phyloP scores from a whole-genome alignment of 2,888 invertebrate species.

The Heliconius erato region DNA sequence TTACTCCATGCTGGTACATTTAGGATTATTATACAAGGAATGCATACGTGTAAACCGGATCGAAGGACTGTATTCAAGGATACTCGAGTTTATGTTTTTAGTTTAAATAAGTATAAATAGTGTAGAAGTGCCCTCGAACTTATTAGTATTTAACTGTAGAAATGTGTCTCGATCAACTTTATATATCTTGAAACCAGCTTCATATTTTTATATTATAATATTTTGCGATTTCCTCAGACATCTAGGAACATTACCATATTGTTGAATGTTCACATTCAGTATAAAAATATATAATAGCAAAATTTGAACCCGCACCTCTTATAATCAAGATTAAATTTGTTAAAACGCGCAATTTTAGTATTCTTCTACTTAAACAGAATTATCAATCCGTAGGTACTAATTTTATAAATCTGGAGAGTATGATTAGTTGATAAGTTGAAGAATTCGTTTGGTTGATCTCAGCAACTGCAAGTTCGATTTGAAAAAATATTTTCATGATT shows the following conservation, averaged over 20 bases:
- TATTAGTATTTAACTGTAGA: background rate
- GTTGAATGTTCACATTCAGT: too few species aligned
- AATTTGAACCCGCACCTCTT: too few species aligned
- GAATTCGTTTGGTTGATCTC: too few species aligned
- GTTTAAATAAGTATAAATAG: background rate
- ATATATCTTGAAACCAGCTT: background rate
- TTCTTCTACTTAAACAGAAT: background rate
- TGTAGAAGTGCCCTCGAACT: background rate
- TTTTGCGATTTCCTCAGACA: too few species aligned
- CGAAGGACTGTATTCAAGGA: constrained; percentile 6
- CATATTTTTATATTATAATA: background rate
- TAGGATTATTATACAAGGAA: constrained; percentile 9
- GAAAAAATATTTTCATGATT: too few species aligned
- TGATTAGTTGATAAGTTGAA: too few species aligned
- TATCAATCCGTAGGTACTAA: background rate
- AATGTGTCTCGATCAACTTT: background rate
- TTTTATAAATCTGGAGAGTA: too few species aligned
- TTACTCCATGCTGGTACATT: background rate
- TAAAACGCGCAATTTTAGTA: too few species aligned
- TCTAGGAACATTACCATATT: too few species aligned
- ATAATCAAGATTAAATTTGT: too few species aligned
- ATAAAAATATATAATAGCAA: too few species aligned
- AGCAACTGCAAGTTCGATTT: too few species aligned
- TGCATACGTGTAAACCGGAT: constrained; percentile 36
- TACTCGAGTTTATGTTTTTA: constrained; percentile 14